Percentiles rank a stretch among this genome's conserved stretches.
Evolutionary conservation across 2,888 invertebrate species (phyloP).

Genomic region (Polyommatus icarus): DNA sequence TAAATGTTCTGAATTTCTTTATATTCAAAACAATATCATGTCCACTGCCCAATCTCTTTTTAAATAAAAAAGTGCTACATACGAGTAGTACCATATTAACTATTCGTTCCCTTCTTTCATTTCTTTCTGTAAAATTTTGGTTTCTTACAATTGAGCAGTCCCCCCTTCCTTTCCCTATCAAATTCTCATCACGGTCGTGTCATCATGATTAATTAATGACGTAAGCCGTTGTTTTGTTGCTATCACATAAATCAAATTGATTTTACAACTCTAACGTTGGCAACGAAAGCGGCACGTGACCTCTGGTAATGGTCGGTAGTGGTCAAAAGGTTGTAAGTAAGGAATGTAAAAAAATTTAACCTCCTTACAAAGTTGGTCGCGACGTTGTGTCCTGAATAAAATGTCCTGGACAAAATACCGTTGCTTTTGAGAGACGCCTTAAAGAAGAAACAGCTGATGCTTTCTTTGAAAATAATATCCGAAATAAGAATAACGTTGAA

Average conservation of each 20-base stretch:
- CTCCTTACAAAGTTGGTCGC: background rate
- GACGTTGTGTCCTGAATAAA: background rate
- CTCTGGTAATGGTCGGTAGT: background rate
- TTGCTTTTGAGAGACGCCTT: background rate
- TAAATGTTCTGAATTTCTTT: too few species aligned
- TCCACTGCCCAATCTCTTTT: too few species aligned
- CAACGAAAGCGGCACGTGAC: slow-evolving; percentile 13
- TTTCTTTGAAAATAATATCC: background rate
- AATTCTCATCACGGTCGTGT: background rate
- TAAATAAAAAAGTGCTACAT: too few species aligned
- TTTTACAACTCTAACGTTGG: slow-evolving; percentile 9
- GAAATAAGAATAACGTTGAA: background rate
- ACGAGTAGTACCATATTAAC: too few species aligned
- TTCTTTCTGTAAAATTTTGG: background rate
- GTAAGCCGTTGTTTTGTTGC: slow-evolving; percentile 12
- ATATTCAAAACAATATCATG: too few species aligned
- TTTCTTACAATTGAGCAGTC: background rate
- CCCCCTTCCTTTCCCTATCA: background rate
- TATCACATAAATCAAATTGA: slow-evolving; percentile 23
- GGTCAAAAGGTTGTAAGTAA: background rate
- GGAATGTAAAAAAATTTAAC: background rate
- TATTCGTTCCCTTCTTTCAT: background rate
- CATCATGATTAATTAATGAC: slow-evolving; percentile 12
- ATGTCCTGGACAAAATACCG: background rate
- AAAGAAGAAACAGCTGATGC: background rate